A percentile compares a stretch with the other conserved stretches of the same genome.
Conservation (phyloP, 2,113 vertebrate species). For the Muntiacus reevesi region DNA sequence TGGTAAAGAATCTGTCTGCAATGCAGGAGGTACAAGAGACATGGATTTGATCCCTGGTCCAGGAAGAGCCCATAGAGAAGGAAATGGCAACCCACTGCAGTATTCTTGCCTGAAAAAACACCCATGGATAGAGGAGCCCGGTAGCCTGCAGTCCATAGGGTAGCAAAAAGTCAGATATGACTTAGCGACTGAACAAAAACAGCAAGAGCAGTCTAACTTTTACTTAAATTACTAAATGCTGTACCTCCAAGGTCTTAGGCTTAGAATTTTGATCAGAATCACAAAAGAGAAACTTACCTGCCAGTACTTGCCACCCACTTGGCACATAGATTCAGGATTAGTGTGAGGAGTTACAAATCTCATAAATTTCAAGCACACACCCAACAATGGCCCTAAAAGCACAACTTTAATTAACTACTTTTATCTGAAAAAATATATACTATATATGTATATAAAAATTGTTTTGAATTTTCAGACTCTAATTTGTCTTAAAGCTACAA, state of each 20-base stretch:
- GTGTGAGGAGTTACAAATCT: constrained; percentile 48
- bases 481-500: not conserved
- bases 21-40: not conserved
- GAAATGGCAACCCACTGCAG: not conserved
- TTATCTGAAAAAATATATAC: not conserved
- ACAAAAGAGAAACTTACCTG: constrained; percentile 42
- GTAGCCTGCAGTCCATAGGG: not conserved
- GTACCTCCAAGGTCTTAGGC: not conserved
- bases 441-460: not conserved
- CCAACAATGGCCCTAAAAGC: constrained; percentile 36
- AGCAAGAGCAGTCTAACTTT: not conserved
- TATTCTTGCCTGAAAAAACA: not conserved
- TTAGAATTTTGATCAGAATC: constrained; percentile 36
- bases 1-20: not conserved
- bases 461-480: not conserved
- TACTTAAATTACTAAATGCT: constrained; percentile 14
- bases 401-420: not conserved
- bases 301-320: constrained; percentile 47
- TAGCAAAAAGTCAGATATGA: not conserved
- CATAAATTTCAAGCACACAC: constrained; percentile 44
- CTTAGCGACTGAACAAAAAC: not conserved
- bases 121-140: not conserved
- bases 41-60: not conserved
- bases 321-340: constrained; percentile 35
- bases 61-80: not conserved